These are phyloP conservation scores for Tetraodon nigroviridis DNA, from an alignment of 2,113 vertebrate species.

Conservation along the genomic window DNA sequence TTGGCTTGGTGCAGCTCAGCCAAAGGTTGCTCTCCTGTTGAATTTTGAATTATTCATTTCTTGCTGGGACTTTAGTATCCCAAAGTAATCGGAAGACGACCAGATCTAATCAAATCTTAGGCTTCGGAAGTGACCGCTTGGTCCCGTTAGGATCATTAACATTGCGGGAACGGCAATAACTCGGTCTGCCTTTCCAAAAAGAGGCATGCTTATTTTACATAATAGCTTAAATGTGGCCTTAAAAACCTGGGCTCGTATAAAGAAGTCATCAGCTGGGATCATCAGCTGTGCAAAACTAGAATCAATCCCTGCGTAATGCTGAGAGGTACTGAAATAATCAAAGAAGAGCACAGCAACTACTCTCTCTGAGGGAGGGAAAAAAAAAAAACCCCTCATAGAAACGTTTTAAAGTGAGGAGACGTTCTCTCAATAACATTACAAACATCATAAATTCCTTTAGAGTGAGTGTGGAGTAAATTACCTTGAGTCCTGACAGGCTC, in stretches of 20 bases:
- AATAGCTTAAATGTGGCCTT: conserved; percentile 60
- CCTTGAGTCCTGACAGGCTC: conserved; percentile 97
- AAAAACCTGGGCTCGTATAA: conserved; percentile 54
- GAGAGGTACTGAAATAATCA: conserved; percentile 21
- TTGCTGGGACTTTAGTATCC: conserved; percentile 43
- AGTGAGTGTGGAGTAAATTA: conserved; percentile 44
- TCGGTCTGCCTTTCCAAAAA: conserved; percentile 61
- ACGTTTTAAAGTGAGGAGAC: neutral
- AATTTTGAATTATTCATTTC: conserved; percentile 2
- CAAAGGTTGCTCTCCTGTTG: conserved; percentile 23
- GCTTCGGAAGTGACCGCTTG: conserved; percentile 53
- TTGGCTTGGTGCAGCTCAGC: conserved; percentile 28
- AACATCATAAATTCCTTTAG: neutral
- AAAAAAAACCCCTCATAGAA: neutral
- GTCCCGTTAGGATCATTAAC: conserved; percentile 69
- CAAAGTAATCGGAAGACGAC: conserved; percentile 55
- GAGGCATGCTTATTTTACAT: conserved; percentile 66
- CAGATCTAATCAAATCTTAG: conserved; percentile 65
- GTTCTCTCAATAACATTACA: neutral
- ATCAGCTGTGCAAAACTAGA: conserved; percentile 22
- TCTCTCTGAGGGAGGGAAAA: neutral
- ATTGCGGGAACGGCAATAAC: conserved; percentile 61
- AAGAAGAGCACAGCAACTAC: conserved; percentile 13
- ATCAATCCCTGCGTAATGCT: conserved; percentile 22
- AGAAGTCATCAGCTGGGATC: conserved; percentile 48